Conservation (phyloP, 64 coral and sea anemone genomes). For the Astreopora myriophthalma region DNA sequence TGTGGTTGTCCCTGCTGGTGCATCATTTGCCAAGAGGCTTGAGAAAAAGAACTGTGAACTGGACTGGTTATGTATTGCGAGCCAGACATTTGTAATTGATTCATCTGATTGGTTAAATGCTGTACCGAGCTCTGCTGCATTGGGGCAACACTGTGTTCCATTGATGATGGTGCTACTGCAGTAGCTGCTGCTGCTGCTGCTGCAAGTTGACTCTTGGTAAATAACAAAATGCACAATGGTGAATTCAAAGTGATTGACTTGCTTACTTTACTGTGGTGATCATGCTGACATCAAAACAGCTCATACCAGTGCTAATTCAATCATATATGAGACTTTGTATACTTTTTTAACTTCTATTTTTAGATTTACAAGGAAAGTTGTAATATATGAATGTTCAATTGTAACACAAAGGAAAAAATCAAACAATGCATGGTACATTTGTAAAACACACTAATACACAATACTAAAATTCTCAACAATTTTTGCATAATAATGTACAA, state of each 20-base stretch:
- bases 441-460: too few relatives aligned
- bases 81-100: constrained; percentile 88
- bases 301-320: too few relatives aligned
- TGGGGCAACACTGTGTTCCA: constrained; percentile 43
- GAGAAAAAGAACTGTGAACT: constrained; percentile 87
- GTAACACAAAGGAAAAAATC: too few relatives aligned
- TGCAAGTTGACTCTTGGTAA: constrained; percentile 53
- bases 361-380: too few relatives aligned
- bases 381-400: too few relatives aligned
- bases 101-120: constrained; percentile 82
- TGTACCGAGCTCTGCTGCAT: constrained; percentile 48
- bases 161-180: constrained; percentile 34
- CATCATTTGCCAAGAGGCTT: constrained; percentile 90
- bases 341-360: too few relatives aligned
- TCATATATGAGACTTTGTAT: too few relatives aligned
- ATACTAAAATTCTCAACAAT: too few relatives aligned
- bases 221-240: not conserved
- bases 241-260: not conserved
- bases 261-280: too few relatives aligned
- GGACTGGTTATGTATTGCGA: constrained; percentile 95
- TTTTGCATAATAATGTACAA: not conserved
- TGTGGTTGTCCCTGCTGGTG: constrained; percentile 92
- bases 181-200: constrained; percentile 17
- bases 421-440: too few relatives aligned
- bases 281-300: too few relatives aligned